Conservation (phyloP, 2,888 invertebrate species). For the Altica lythri region DNA sequence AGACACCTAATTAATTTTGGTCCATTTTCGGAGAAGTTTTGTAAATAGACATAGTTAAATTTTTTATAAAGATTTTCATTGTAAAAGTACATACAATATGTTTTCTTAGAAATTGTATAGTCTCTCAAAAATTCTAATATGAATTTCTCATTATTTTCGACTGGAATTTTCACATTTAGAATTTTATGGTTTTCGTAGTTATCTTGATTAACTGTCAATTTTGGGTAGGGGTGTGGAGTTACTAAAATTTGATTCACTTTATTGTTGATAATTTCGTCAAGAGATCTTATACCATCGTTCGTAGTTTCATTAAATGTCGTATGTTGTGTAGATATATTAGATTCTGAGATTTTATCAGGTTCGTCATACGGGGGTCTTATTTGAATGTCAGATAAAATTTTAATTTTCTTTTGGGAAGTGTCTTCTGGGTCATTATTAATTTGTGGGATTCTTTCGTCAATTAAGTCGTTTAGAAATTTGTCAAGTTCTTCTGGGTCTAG, state of each 20-base stretch:
- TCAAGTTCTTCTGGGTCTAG: neutral
- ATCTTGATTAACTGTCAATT: slow-evolving; percentile 8
- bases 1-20: neutral
- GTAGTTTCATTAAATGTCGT: slow-evolving; percentile 1
- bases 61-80: neutral
- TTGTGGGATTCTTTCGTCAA: neutral
- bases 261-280: slow-evolving; percentile 19
- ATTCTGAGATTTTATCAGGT: neutral
- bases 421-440: neutral
- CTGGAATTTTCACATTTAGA: neutral
- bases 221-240: slow-evolving; percentile 9
- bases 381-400: neutral
- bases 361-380: neutral
- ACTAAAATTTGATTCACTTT: slow-evolving; percentile 7
- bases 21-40: neutral
- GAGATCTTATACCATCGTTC: neutral
- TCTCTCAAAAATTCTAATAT: slow-evolving; percentile 9
- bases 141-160: slow-evolving; percentile 2
- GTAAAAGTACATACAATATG: slow-evolving; percentile 10
- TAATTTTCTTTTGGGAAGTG: neutral
- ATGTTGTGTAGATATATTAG: neutral
- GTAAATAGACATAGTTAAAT: slow-evolving; percentile 2
- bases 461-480: neutral
- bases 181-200: slow-evolving; percentile 5
- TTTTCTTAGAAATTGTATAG: slow-evolving; percentile 3